These are phyloP conservation scores for Diadophis punctatus DNA, from an alignment of 2,113 vertebrate genomes.

Conservation along the genomic window DNA sequence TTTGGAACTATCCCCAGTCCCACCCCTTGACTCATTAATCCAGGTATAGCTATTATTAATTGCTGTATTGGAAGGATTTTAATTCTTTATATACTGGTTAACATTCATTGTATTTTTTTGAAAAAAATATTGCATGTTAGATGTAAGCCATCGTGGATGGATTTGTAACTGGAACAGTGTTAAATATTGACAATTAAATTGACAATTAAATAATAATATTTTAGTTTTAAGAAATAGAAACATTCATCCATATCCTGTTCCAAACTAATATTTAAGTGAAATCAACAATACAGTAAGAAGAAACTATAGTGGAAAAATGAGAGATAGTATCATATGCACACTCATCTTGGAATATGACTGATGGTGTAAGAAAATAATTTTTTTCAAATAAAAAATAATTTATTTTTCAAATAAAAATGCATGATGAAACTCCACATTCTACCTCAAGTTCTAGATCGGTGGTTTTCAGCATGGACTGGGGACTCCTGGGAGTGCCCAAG, in stretches of 20 bases:
- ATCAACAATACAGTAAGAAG: background rate
- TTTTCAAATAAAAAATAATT: background rate
- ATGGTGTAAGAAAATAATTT: background rate
- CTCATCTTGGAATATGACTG: background rate
- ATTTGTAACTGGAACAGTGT: background rate
- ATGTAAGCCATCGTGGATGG: background rate
- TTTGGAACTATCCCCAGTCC: background rate
- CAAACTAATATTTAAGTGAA: background rate
- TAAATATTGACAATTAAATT: background rate
- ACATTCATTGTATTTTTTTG: background rate
- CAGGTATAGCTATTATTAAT: background rate
- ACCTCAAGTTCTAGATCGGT: background rate
- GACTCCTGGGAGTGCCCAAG: background rate
- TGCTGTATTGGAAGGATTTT: background rate
- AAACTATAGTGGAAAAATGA: background rate
- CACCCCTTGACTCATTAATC: background rate
- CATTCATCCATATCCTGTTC: background rate
- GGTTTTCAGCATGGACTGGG: background rate
- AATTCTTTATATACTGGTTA: background rate
- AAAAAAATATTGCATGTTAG: background rate
- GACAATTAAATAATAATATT: background rate
- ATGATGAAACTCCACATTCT: background rate
- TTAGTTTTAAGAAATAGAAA: background rate
- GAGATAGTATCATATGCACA: background rate
- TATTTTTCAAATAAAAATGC: background rate